Percentiles rank a stretch among this genome's conserved stretches.
Evolutionary conservation across 2,888 invertebrate species (phyloP).

Genomic region (Andrena bucephala): DNA sequence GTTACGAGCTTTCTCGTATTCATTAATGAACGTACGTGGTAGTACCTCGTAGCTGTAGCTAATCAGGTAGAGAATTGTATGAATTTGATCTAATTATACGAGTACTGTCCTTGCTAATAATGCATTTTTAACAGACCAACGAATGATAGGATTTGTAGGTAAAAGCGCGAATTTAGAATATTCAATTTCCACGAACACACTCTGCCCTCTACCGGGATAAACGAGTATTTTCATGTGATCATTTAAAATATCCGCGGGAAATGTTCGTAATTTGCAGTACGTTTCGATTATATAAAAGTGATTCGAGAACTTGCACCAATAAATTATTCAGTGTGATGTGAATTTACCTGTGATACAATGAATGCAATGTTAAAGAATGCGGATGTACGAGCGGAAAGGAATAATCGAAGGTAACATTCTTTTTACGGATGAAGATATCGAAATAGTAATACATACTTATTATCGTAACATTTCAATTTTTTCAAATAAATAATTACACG

Average conservation of each 20-base stretch:
- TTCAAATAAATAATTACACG: neutral
- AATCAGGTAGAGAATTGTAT: slow-evolving; percentile 21
- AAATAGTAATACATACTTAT: neutral
- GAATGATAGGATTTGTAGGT: slow-evolving; percentile 39
- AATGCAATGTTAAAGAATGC: slow-evolving; percentile 30
- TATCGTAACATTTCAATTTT: neutral
- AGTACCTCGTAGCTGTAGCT: slow-evolving; percentile 21
- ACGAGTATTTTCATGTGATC: slow-evolving; percentile 2
- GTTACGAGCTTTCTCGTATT: slow-evolving; percentile 22
- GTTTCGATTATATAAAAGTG: slow-evolving; percentile 23
- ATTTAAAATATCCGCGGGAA: slow-evolving; percentile 42
- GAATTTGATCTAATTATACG: slow-evolving; percentile 18
- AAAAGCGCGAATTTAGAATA: slow-evolving; percentile 51
- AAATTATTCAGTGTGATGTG: slow-evolving; percentile 33
- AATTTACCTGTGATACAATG: slow-evolving; percentile 32
- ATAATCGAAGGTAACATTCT: slow-evolving; percentile 47
- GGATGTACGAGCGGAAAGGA: slow-evolving; percentile 36
- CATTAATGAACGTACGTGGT: slow-evolving; percentile 19
- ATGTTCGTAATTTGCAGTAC: slow-evolving; percentile 16
- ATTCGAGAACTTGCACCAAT: slow-evolving; percentile 13
- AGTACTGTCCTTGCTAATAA: slow-evolving; percentile 30
- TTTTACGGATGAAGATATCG: slow-evolving; percentile 28
- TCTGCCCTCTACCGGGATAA: slow-evolving; percentile 42
- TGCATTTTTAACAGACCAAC: slow-evolving; percentile 41
- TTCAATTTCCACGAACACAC: slow-evolving; percentile 33